Conservation (phyloP, 1,140 invertebrate species). For the Hermetia illucens region DNA sequence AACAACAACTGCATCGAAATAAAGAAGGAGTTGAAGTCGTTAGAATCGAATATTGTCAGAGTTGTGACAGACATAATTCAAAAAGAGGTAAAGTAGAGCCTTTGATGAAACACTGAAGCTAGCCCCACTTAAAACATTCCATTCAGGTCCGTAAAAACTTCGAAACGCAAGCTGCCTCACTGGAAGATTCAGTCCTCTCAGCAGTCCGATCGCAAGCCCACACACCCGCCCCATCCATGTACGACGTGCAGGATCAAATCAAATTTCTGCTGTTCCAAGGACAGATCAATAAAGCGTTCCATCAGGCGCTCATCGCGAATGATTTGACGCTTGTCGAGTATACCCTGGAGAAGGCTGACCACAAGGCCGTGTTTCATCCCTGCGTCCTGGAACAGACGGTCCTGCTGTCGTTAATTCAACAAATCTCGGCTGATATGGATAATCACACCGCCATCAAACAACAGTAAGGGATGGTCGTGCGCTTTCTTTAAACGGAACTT, state of each 20-base stretch:
- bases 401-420: slow-evolving; percentile 80
- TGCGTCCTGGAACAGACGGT: slow-evolving; percentile 70
- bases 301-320: slow-evolving; percentile 74
- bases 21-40: slow-evolving; percentile 22
- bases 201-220: slow-evolving; percentile 51
- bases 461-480: too few species aligned
- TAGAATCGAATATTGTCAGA: slow-evolving; percentile 22
- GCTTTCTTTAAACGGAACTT: slow-evolving; percentile 5
- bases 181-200: slow-evolving; percentile 40
- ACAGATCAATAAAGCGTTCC: slow-evolving; percentile 74
- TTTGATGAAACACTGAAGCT: not conserved
- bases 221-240: slow-evolving; percentile 44
- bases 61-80: slow-evolving; percentile 25
- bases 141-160: slow-evolving; percentile 39
- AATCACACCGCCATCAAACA: slow-evolving; percentile 77
- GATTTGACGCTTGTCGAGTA: slow-evolving; percentile 72
- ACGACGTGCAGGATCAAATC: slow-evolving; percentile 53
- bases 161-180: slow-evolving; percentile 39
- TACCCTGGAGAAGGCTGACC: slow-evolving; percentile 69
- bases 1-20: slow-evolving; percentile 23
- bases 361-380: slow-evolving; percentile 55
- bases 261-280: slow-evolving; percentile 55
- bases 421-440: slow-evolving; percentile 74
- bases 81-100: slow-evolving; percentile 12
- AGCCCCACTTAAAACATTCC: not conserved